Base-by-base conservation (phyloP, 1,140 invertebrate species). In the Anthonomus grandis region DNA sequence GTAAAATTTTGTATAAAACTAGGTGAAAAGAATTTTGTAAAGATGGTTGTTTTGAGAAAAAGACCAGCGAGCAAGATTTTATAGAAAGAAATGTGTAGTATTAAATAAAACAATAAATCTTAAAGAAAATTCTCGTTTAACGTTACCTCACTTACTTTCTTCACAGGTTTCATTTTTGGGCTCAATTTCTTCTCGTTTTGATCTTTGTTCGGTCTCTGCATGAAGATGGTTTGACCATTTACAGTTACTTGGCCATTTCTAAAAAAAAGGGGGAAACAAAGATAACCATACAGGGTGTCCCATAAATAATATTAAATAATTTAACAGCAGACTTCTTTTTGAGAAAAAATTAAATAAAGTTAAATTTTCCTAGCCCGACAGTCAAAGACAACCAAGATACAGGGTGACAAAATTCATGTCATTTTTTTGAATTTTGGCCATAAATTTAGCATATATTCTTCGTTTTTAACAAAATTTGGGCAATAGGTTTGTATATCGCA, bases 151-250 rank as follows among this genome's bases (percentile, higher is more conserved):
- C 44, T 60, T 17, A 64, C 47, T 42, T 64, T 66, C 36, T 68
- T 68, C 3, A 70, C 54, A 8, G 70, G 66, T 46, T 71, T 72
- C 19, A 65, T 66, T 58, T 73, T 73, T 1, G 71, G 71, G 13
- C 69, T 69, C 12, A 69, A 37, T 55, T 72, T 72, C 51, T 70
- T 69, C 31, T 72, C 70, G 17, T 34, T 60, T 23, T 66, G 60
- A 6, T 64, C 62, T 38, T 63, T 64, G 38, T 67, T 67, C 25
- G 69, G 63, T n/a, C 72, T 52, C 41, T 72, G 72, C 72, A 74
- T 74, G 49, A 70, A 74, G 15, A 74, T 72, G 0, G 72, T 74
- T 49, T 74, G 72, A 8, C 72, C 72, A 45, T 74, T 74, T 5
- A 74, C 70, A n/a, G 70, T 74, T 34, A 74, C 51, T 39, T 74